A percentile compares a stretch with the other conserved stretches of the same genome.
phyloP scores from a whole-genome alignment of 2,113 vertebrate species.

The Tetraodon nigroviridis region DNA sequence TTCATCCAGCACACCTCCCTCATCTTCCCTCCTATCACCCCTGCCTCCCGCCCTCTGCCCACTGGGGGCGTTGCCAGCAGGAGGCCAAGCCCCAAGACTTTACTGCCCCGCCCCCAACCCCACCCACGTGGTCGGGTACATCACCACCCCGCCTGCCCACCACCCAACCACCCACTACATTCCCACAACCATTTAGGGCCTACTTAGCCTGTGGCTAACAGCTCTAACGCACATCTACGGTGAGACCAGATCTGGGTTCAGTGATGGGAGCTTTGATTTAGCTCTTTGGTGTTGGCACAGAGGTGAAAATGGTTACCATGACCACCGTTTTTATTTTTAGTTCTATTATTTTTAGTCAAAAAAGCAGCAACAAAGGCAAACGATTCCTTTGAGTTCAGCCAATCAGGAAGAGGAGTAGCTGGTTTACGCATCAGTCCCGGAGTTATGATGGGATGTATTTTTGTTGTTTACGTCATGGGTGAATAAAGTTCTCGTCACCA shows the following conservation, averaged over 20 bases:
- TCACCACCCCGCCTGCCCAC: slow-evolving; percentile 72
- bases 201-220: slow-evolving; percentile 8
- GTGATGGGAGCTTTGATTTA: neutral
- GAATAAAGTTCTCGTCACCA: slow-evolving; percentile 53
- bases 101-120: slow-evolving; percentile 68
- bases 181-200: slow-evolving; percentile 73
- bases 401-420: slow-evolving; percentile 2
- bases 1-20: slow-evolving; percentile 36
- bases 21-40: slow-evolving; percentile 76
- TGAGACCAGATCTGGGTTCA: neutral
- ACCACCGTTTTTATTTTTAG: neutral
- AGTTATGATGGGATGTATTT: slow-evolving; percentile 31
- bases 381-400: neutral
- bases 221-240: neutral
- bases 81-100: slow-evolving; percentile 69
- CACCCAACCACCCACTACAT: slow-evolving; percentile 71
- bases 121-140: slow-evolving; percentile 72
- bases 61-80: slow-evolving; percentile 62
- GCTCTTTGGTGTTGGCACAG: neutral
- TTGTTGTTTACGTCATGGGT: slow-evolving; percentile 12
- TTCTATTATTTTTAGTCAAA: neutral
- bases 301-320: neutral
- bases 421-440: slow-evolving; percentile 22
- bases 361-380: neutral
- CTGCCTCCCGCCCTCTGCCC: slow-evolving; percentile 70